Base-by-base conservation (phyloP, 2,113 vertebrate species). In the Lepus americanus region DNA sequence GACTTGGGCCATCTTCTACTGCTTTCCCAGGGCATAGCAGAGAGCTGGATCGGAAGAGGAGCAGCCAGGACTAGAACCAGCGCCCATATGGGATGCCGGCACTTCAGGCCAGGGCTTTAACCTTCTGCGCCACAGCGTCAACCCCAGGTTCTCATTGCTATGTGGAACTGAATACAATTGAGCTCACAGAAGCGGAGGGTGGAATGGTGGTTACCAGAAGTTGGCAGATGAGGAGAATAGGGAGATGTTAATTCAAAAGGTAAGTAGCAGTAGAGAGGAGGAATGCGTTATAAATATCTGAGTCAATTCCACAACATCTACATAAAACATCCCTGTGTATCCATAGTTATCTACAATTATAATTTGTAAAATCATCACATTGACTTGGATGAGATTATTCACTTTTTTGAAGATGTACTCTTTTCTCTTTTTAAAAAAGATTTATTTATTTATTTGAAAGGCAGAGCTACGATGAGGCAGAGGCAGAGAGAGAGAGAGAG, bases 371-470 rank as follows among this genome's bases (percentile, higher is more conserved):
- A 55, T 73, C 81, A 67, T 27, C 23, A 78, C 39, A 76, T 85
- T 31, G 66, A 92, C 7, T 80, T 74, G 61, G 51, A 85, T 44
- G 19, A 64, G 25, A 94, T 76, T 89, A 64, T 83, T 92, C 49
- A 79, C 10, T 94, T 90, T 96, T 83, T 23, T 80, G 19, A 90
- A 79, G 20, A 22, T 36, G 36, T 44, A 59, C 14, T 14, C 19
- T 59, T 59, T 20, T 59, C 17, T 59, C 19, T 59, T 59, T 59
- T 14, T 16, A 59, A 59, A 19, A 59, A 59, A 4, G 5, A 20
- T 55, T 55, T 55, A 17, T 55, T 55, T 59, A 44, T 59, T 59
- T 59, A 59, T 59, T 59, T 14, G 55, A 59, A 59, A 59, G 55
- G 14, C 55, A 59, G 55, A 59, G 5, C 19, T 59, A 59, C 55